Evolutionary conservation across 2,888 invertebrate genomes (phyloP).

Genomic region (Sialis lutaria): DNA sequence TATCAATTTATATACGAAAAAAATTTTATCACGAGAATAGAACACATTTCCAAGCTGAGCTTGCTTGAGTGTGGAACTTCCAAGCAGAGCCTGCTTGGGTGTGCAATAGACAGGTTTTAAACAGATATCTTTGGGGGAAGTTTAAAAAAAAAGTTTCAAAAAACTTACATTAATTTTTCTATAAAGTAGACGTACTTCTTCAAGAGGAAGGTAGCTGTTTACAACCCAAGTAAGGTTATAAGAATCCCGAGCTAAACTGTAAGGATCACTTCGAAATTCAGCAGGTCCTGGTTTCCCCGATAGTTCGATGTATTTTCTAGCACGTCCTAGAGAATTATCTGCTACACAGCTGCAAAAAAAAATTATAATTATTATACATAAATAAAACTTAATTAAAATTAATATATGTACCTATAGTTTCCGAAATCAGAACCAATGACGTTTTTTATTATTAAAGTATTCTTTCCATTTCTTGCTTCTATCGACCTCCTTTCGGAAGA

Average conservation of each 20-base stretch:
- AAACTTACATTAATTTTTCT: slow-evolving; percentile 30
- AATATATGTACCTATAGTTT: slow-evolving; percentile 26
- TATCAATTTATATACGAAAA: too few species aligned
- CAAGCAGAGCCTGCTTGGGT: too few species aligned
- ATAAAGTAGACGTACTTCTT: slow-evolving; percentile 35
- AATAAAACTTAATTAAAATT: not conserved
- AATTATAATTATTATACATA: not conserved
- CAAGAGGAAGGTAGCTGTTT: slow-evolving; percentile 36
- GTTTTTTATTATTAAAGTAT: slow-evolving; percentile 44
- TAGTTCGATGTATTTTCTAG: slow-evolving; percentile 34
- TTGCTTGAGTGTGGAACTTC: too few species aligned
- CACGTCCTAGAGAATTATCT: slow-evolving; percentile 32
- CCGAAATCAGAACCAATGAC: slow-evolving; percentile 46
- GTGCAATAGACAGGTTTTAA: too few species aligned
- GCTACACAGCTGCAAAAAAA: slow-evolving; percentile 29
- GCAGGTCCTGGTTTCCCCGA: slow-evolving; percentile 37
- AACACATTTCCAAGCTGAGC: too few species aligned
- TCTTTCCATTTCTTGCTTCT: slow-evolving; percentile 51
- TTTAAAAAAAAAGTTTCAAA: too few species aligned
- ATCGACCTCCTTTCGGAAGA: slow-evolving; percentile 49
- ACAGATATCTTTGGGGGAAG: too few species aligned
- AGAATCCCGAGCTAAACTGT: slow-evolving; percentile 31
- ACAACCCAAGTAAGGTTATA: slow-evolving; percentile 40
- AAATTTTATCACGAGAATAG: too few species aligned
- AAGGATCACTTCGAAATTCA: slow-evolving; percentile 32